Base-by-base conservation (phyloP, 1,140 invertebrate species). In the Zaprionus capensis region DNA sequence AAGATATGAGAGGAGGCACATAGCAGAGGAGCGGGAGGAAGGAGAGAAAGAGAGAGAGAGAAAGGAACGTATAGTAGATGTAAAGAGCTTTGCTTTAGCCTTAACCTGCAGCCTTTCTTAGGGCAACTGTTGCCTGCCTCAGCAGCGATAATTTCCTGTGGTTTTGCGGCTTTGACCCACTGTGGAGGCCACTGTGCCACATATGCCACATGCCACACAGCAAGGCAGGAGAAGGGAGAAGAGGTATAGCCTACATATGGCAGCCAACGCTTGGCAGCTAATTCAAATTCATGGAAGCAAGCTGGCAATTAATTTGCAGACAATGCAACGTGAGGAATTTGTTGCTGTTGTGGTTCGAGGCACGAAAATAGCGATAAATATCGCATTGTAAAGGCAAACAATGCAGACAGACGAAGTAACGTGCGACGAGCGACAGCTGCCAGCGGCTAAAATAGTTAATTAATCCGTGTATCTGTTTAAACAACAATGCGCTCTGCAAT, bases 381-480 rank as follows among this genome's bases (percentile, higher is more conserved):
- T 57, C n/a, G 64, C 34, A 66, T 66, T 67, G 55, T 67, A 34
- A 34, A 34, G 55, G 44, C 28, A 49, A 46, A 58, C 55, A 67
- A 67, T n/a, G 24, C 3, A 56, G 28, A 58, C 5, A 57, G 55
- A 1, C 31, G 31, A 26, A n/a, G n/a, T 24, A 20, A 53, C 28
- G 28, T 31, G 28, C 28, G 7, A 31, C 22, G 4, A 53, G 28
- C 14, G 55, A 34, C 7, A 57, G n/a, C 31, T 14, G 57, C 28
- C 24, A 26, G 57, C 71, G 75, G 74, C 76, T 71, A 82, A 81
- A 81, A 74, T 85, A 85, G 81, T 84, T 85, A 85, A 85, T 85
- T 84, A 81, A 81, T 81, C 68, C 71, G 55, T 71, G 78, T 81
- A 81, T 81, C 73, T 71, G 65, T 66, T 85, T 74, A 78, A 81